These are phyloP conservation scores for Peromyscus melanophrys DNA, from an alignment of 2,797 vertebrate species.

Conservation along the genomic window DNA sequence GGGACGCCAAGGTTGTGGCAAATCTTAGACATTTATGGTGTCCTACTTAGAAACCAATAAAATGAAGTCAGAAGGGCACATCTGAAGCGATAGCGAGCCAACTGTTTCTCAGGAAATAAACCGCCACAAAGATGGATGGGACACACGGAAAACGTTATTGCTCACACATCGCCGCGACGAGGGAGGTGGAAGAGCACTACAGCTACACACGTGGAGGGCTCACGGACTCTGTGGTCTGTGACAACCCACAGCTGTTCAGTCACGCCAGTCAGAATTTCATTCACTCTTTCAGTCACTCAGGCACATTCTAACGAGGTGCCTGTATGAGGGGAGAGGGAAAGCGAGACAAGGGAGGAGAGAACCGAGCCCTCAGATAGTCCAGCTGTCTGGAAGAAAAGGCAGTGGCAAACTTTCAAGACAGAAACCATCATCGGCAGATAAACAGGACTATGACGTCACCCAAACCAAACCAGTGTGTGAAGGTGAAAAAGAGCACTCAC, in stretches of 20 bases:
- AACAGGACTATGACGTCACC: background rate
- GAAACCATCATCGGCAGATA: background rate
- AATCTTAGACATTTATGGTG: conserved; percentile 12
- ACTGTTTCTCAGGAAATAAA: conserved; percentile 68
- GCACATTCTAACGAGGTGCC: background rate
- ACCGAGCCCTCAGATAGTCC: background rate
- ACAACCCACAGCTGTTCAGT: background rate
- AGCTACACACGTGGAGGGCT: background rate
- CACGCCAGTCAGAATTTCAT: background rate
- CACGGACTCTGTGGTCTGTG: background rate
- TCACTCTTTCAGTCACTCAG: background rate
- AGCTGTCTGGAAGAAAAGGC: background rate
- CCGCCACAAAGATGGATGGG: background rate
- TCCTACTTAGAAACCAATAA: conserved; percentile 35
- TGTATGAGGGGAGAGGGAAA: background rate
- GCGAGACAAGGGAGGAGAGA: background rate
- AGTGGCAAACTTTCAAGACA: background rate
- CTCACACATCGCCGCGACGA: background rate
- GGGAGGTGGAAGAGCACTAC: background rate
- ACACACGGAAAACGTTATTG: background rate
- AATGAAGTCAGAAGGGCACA: conserved; percentile 40
- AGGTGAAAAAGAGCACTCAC: background rate
- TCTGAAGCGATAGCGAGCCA: background rate
- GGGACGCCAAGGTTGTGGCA: background rate
- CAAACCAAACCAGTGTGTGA: conserved; percentile 16